These are phyloP conservation scores for Zaprionus lineosus DNA, from an alignment of 2,888 invertebrate species.

Conservation along the genomic window DNA sequence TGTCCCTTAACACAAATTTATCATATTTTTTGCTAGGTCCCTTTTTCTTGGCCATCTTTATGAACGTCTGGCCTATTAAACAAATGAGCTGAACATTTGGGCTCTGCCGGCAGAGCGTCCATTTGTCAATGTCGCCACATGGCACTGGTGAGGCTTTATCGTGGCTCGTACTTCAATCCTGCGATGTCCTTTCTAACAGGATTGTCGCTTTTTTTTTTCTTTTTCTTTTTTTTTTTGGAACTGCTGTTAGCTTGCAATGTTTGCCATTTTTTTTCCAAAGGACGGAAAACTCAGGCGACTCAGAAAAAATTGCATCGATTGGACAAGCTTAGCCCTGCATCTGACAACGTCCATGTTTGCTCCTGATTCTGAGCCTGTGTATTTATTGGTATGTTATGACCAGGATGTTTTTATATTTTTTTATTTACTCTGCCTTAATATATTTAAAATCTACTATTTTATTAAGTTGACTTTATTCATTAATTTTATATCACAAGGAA, in stretches of 20 bases:
- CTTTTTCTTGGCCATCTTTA: constrained; percentile 9
- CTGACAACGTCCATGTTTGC: constrained; percentile 48
- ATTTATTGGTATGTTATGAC: not conserved
- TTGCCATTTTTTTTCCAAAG: constrained; percentile 19
- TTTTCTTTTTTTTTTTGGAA: constrained; percentile 32
- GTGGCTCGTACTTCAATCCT: constrained; percentile 31
- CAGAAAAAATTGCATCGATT: not conserved
- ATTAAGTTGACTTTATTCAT: no score
- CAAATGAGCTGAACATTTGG: constrained; percentile 46
- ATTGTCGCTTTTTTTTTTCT: no score
- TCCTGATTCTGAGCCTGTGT: not conserved
- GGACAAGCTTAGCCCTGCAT: constrained; percentile 29
- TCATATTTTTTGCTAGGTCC: constrained; percentile 28
- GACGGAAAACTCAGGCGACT: constrained; percentile 15
- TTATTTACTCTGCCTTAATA: no score
- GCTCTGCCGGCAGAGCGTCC: constrained; percentile 12
- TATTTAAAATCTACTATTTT: no score
- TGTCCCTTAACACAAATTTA: constrained; percentile 21
- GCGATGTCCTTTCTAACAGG: constrained; percentile 54
- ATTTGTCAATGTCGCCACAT: constrained; percentile 50
- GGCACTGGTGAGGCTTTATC: constrained; percentile 10
- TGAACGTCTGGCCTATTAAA: constrained; percentile 34
- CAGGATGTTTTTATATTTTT: no score
- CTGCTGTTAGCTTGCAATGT: constrained; percentile 51
- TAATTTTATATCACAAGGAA: no score